Evolutionary conservation across 2,797 vertebrate species (phyloP), one percentile per base, ranked within the genome.

Genomic region (Mormyrus proboscirostris): DNA sequence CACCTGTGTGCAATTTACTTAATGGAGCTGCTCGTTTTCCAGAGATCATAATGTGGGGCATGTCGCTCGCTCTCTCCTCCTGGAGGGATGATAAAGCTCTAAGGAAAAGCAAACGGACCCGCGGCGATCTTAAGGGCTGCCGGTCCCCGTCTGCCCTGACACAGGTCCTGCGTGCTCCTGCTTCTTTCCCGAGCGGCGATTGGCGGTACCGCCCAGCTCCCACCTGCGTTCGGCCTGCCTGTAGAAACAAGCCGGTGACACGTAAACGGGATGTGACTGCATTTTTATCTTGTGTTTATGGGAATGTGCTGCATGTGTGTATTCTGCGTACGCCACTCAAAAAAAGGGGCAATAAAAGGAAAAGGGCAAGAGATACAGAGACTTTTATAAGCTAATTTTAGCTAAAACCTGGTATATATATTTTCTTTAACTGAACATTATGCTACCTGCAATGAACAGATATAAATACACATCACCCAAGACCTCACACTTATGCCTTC

Each of bases 1-100:
- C 51, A 87, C 85, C 85, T 87, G 85, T n/a, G 53, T 87, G 22
- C 51, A 87, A 87, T 87, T 87, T 57, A 41, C 8, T 87, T 87
- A 38, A 41, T 87, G 85, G 51, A 59, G 51, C 33, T 19, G 53
- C 29, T 86, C 3, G 4, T 57, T 53, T 57, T 22, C 49, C 85
- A 29, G n/a, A 84, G 44, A n/a, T 33, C 7, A 3, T 59, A 55
- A n/a, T 57, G 85, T 84, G 16, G 53, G 53, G 29, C 19, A 33
- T 4, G 22, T 8, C 3, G n/a, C 25, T 86, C n/a, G 22, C 12
- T 41, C 82, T 87, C 51, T 50, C 10, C 25, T 38, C 29, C 50
- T 41, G 53, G 49, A 6, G 33, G 14, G 14, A 55, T n/a, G 85
- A 55, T 7, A 38, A 41, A 57, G 33, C 25, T 38, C 53, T 9